A percentile compares a stretch with the other conserved stretches of the same genome.
phyloP scores from a whole-genome alignment of 2,888 invertebrate species.

The Epirrhoe tristata region DNA sequence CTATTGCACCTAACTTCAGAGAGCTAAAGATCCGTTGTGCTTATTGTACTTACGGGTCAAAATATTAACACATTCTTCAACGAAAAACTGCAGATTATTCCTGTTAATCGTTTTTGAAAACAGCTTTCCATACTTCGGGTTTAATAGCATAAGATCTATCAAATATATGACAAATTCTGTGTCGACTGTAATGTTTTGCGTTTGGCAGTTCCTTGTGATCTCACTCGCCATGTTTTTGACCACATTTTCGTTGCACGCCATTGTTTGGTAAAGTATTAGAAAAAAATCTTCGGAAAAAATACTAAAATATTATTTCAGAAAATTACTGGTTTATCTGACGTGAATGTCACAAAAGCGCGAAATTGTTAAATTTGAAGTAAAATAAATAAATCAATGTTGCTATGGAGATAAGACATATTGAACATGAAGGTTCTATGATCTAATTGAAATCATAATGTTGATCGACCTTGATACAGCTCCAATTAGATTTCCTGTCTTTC shows the following conservation, averaged over 20 bases:
- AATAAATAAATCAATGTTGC: slow-evolving; percentile 25
- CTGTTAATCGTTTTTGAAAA: slow-evolving; percentile 76
- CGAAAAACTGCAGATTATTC: slow-evolving; percentile 81
- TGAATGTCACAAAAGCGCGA: background rate
- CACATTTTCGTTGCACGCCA: slow-evolving; percentile 78
- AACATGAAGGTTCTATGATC: background rate
- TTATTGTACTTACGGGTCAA: slow-evolving; percentile 76
- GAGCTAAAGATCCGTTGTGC: no score
- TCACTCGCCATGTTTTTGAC: slow-evolving; percentile 86
- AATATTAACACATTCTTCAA: slow-evolving; percentile 79
- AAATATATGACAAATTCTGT: slow-evolving; percentile 82
- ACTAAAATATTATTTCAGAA: background rate
- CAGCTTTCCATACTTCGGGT: slow-evolving; percentile 84
- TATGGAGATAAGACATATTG: slow-evolving; percentile 54
- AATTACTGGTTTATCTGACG: slow-evolving; percentile 2
- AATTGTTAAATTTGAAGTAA: slow-evolving; percentile 1
- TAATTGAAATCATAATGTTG: no score
- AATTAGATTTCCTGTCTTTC: no score
- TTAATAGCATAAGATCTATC: slow-evolving; percentile 81
- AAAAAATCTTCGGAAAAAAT: no score
- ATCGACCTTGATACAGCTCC: no score
- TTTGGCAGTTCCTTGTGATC: slow-evolving; percentile 82
- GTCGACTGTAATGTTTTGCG: slow-evolving; percentile 69
- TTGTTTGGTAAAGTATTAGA: slow-evolving; percentile 31
- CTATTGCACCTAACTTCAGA: no score